Base-by-base conservation (phyloP, 1,140 invertebrate genomes). In the Leptinotarsa texana region DNA sequence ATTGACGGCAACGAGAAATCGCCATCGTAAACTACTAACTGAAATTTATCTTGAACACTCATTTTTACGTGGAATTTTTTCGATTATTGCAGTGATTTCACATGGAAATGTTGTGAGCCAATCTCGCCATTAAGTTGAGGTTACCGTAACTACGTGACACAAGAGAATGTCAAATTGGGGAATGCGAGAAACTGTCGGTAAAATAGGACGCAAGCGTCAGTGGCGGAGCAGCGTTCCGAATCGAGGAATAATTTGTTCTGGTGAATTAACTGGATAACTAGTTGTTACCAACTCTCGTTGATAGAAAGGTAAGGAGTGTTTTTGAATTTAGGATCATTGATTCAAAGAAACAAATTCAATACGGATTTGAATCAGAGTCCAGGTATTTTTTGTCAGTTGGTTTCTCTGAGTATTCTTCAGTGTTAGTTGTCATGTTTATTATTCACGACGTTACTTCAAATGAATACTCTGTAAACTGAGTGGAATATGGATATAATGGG, bases 1-100 rank as follows among this genome's bases (percentile, higher is more conserved):
- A 85, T 63, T 0, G 83, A 85, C 47, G 80, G 76, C 21, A 85
- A 69, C 21, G 83, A 82, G 61, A 80, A 85, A 73, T 85, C 83
- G 47, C 83, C 82, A 24, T 79, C 78, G 70, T 77, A 79, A 42
- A 79, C 74, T 21, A 75, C 72, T n/a, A 79, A 74, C 27, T 70
- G 66, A 47, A 77, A 79, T 79, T 77, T 77, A 17, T 79, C 74
- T 51, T 73, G 63, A 24, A 65, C 63, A 65, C 63, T 65, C 63
- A 65, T 65, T 22, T n/a, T 65, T 18, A 57, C 51, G 51, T 57
- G 51, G n/a, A 57, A 57, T 57, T 57, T 57, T 57, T 42, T 42
- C 6, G 51, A 57, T 15, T 57, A 57, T 18, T 57, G 4, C n/a
- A 4, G 51, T 17, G n/a, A 4, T 17, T 8, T 57, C 51, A 57